phyloP scores from a whole-genome alignment of 2,888 invertebrate species.

The Cotesia congregata region DNA sequence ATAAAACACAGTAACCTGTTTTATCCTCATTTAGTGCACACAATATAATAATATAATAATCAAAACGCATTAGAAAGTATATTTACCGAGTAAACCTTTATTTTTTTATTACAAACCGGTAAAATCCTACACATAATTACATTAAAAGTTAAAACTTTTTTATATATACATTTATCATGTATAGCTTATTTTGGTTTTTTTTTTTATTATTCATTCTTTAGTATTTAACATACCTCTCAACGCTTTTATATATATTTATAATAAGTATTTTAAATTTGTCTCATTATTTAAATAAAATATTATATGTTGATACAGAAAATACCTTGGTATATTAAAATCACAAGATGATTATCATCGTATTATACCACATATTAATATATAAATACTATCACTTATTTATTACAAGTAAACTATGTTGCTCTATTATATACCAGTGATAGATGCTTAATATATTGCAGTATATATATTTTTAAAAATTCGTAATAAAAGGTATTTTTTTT shows the following conservation, averaged over 20 bases:
- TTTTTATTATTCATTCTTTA: too few species aligned
- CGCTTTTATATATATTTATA: not conserved
- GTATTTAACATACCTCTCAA: too few species aligned
- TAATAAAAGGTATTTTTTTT: slow-evolving; percentile 58
- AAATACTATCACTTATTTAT: not conserved
- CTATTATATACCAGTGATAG: slow-evolving; percentile 47
- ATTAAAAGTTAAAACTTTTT: too few species aligned
- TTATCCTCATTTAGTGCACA: slow-evolving; percentile 30
- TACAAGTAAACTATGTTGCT: not conserved
- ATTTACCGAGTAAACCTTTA: slow-evolving; percentile 10
- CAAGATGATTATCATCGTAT: too few species aligned
- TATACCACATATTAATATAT: too few species aligned
- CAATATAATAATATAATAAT: not conserved
- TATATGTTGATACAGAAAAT: too few species aligned
- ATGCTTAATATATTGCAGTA: slow-evolving; percentile 48
- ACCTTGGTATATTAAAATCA: too few species aligned
- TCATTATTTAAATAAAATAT: too few species aligned
- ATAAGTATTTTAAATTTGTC: too few species aligned
- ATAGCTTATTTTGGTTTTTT: too few species aligned
- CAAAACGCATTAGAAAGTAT: slow-evolving; percentile 28
- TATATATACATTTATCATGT: too few species aligned
- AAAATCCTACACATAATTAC: not conserved
- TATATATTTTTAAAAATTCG: slow-evolving; percentile 54
- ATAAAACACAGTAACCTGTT: slow-evolving; percentile 40
- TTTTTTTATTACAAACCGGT: slow-evolving; percentile 10